A percentile compares a stretch with the other conserved stretches of the same genome.
phyloP scores from a whole-genome alignment of 2,888 invertebrate species.

The Acrobasis repandana region DNA sequence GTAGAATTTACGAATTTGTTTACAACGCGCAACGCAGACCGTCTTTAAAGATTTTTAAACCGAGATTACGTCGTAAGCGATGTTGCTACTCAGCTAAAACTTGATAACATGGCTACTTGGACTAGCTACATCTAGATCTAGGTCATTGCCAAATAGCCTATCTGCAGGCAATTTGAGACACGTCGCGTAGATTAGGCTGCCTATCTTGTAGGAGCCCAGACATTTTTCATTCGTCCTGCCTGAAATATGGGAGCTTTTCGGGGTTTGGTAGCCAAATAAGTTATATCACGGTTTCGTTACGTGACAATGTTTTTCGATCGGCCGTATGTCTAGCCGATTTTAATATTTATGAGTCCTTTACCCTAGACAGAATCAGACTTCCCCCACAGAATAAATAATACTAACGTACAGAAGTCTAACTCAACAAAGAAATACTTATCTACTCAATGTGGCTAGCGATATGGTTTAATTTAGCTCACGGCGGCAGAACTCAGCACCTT shows the following conservation, averaged over 20 bases:
- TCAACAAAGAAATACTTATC: too few relatives aligned
- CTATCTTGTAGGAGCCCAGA: constrained; percentile 2
- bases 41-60: not conserved
- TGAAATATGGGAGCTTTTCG: not conserved
- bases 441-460: too few relatives aligned
- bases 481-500: too few relatives aligned
- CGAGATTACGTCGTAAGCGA: not conserved
- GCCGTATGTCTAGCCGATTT: too few relatives aligned
- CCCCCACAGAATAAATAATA: too few relatives aligned
- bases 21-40: not conserved
- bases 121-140: not conserved
- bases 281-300: too few relatives aligned
- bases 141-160: constrained; percentile 18
- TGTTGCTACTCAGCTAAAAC: constrained; percentile 30
- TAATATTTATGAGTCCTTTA: too few relatives aligned
- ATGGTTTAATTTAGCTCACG: too few relatives aligned
- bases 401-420: too few relatives aligned
- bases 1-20: not conserved
- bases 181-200: constrained; percentile 11
- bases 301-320: too few relatives aligned
- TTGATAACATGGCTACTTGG: constrained; percentile 23
- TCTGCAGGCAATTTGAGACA: constrained; percentile 11
- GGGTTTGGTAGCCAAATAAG: not conserved
- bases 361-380: too few relatives aligned
- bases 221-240: constrained; percentile 14